Conservation (phyloP, 1,140 invertebrate species). For the Phymorhynchus buccinoides region DNA sequence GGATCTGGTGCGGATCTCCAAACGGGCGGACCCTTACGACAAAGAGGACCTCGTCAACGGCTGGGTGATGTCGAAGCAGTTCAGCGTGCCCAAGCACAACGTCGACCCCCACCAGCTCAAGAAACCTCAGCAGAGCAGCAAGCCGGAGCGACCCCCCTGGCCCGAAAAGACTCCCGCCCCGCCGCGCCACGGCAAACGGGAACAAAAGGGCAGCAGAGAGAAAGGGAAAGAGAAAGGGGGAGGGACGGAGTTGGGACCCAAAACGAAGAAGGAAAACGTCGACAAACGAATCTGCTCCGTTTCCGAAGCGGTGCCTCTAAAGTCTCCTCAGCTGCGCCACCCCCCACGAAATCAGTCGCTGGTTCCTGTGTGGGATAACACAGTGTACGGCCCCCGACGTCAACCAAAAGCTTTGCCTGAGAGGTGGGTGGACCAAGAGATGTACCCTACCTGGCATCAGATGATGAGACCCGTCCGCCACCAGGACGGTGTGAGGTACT, state of each 20-base stretch:
- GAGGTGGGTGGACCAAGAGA: not conserved
- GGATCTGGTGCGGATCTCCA: constrained; percentile 11
- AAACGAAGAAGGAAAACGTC: not conserved
- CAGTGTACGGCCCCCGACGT: not conserved
- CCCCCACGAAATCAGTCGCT: not conserved
- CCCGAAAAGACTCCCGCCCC: not conserved
- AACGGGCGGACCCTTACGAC: not conserved
- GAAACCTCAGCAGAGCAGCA: not conserved
- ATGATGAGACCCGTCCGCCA: not conserved
- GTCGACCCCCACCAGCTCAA: not conserved
- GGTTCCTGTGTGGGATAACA: not conserved
- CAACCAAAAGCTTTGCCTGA: too few species aligned
- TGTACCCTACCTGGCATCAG: not conserved
- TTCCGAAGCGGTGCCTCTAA: not conserved
- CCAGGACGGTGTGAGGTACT: not conserved
- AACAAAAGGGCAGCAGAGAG: not conserved
- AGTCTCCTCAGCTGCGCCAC: not conserved
- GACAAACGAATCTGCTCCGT: not conserved
- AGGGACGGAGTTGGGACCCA: not conserved
- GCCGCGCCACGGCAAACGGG: not conserved
- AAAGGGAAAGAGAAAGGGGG: constrained; percentile 1
- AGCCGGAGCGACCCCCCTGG: constrained; percentile 2
- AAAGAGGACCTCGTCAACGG: constrained; percentile 37
- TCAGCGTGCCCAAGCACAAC: not conserved
- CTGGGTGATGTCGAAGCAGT: constrained; percentile 25